A percentile compares a stretch with the other conserved stretches of the same genome.
These are phyloP conservation scores for Eubasilissa splendida DNA, from an alignment of 2,888 invertebrate genomes.

Conservation along the genomic window DNA sequence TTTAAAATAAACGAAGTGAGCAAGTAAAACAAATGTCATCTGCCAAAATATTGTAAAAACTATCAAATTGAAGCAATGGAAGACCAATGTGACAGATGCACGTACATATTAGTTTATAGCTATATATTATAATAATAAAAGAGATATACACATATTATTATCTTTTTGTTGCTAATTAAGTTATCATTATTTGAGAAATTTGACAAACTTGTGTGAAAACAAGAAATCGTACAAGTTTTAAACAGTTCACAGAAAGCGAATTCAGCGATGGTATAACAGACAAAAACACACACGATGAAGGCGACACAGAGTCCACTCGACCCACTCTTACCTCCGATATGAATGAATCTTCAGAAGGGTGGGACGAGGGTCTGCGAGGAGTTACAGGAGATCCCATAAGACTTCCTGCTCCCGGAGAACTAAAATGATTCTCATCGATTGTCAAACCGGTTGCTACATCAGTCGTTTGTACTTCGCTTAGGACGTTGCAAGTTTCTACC, in stretches of 20 bases:
- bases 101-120: no score
- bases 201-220: background rate
- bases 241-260: conserved; percentile 6
- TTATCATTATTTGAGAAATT: background rate
- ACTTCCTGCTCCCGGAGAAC: conserved; percentile 66
- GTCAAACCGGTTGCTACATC: conserved; percentile 47
- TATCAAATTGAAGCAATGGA: no score
- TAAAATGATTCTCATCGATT: conserved; percentile 71
- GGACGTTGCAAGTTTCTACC: conserved; percentile 52
- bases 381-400: conserved; percentile 61
- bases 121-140: no score
- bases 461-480: conserved; percentile 25
- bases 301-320: conserved; percentile 25
- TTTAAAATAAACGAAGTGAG: no score
- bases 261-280: conserved; percentile 20
- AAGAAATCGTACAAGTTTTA: background rate
- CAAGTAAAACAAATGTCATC: no score
- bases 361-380: conserved; percentile 62
- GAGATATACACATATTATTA: no score
- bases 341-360: conserved; percentile 64
- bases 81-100: no score
- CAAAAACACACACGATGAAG: conserved; percentile 40
- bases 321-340: conserved; percentile 70
- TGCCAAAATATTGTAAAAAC: no score
- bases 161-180: background rate